Evolutionary conservation across 2,113 vertebrate species (phyloP).

Genomic region (Azemiops feae): DNA sequence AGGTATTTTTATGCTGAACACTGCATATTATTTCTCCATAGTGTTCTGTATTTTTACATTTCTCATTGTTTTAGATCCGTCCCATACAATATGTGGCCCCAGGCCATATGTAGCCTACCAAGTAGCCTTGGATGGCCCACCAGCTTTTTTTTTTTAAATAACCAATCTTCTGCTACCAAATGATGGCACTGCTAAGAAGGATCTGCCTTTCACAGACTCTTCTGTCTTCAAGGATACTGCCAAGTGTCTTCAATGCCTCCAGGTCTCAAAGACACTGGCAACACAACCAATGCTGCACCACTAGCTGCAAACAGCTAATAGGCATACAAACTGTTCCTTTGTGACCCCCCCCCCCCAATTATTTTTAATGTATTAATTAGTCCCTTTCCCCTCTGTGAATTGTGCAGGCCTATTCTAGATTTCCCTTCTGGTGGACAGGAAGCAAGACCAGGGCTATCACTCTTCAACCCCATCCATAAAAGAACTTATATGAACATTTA

Average conservation of each 20-base stretch:
- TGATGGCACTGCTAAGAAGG: not conserved
- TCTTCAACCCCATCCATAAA: not conserved
- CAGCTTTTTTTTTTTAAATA: not conserved
- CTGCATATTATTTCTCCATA: not conserved
- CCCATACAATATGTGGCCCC: not conserved
- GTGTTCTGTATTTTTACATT: not conserved
- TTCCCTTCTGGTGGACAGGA: not conserved
- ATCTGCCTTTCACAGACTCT: not conserved
- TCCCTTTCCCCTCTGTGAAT: not conserved
- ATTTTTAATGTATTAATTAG: not conserved
- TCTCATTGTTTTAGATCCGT: not conserved
- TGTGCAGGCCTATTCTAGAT: not conserved
- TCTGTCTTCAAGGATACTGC: not conserved
- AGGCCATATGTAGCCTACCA: not conserved
- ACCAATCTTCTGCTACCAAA: not conserved
- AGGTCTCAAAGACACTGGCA: not conserved
- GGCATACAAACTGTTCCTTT: not conserved
- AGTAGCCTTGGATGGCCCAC: not conserved
- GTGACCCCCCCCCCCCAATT: not conserved
- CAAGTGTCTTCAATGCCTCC: not conserved
- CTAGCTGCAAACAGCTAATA: not conserved
- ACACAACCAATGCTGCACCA: not conserved
- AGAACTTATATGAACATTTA: not conserved
- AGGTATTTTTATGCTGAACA: not conserved
- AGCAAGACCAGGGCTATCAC: too few relatives aligned